Base-by-base conservation (phyloP, 2,113 vertebrate species). In the Phasianus colchicus region DNA sequence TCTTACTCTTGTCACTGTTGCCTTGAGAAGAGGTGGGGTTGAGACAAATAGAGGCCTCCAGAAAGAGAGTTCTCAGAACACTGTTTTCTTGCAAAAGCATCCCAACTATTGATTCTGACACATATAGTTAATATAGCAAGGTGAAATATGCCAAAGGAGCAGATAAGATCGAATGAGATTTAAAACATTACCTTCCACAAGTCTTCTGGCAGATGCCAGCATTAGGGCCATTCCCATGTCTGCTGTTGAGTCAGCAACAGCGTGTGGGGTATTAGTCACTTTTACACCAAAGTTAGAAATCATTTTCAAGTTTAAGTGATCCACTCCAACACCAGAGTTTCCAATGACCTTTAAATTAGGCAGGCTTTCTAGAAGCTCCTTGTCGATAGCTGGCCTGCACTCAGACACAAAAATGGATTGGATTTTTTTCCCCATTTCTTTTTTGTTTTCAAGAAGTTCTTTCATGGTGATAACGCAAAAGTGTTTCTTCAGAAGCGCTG, bases 161-260 rank as follows among this genome's bases (percentile, higher is more conserved):
- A 85, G n/a, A 40, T 43, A 76, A 75, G 34, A 66, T 12, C 8
- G 29, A 66, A 24, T 8, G 43, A 78, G 70, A 89, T 25, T 29
- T 18, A 40, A 70, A 67, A 57, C 27, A 50, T 96, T 97, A 98
- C 98, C 98, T 96, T 98, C 97, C 11, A 98, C 36, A 3, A 99
- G 77, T 63, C 95, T 98, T 52, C 97, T 96, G 48, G 98, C 98
- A 7, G 98, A 98, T 6, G 98, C 98, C 71, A 99, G 96, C 63
- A 99, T 97, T 83, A 99, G 92, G 57, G 96, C 97, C 98, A 98
- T 97, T 36, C 96, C 98, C 5, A 98, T 93, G 45, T 98, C 98
- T 24, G 98, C 98, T 7, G 98, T 98, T 63, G 98, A 87, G 30
- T 94, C 93, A 0, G 95, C 97, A 72, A 99, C 98, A 0, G 98